A percentile compares a stretch with the other conserved stretches of the same genome.
Evolutionary conservation across 2,888 invertebrate genomes (phyloP).

Genomic region (Eupithecia subumbrata): DNA sequence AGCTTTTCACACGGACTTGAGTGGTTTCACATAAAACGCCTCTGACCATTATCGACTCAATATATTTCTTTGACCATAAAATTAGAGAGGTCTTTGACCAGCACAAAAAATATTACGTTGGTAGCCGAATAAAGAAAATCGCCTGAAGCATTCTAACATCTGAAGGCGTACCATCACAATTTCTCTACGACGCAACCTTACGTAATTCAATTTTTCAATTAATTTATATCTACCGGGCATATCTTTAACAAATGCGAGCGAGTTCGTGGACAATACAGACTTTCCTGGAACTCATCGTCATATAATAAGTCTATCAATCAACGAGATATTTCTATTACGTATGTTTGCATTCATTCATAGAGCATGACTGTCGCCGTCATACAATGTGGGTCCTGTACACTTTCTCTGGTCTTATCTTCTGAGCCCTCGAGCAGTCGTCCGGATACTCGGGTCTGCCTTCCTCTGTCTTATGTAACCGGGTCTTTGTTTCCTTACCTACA

Average conservation of each 20-base stretch:
- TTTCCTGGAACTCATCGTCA: slow-evolving; percentile 73
- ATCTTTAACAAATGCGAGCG: slow-evolving; percentile 66
- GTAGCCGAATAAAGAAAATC: slow-evolving; percentile 72
- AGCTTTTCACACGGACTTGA: slow-evolving; percentile 65
- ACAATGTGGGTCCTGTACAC: slow-evolving; percentile 55
- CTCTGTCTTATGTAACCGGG: slow-evolving; percentile 38
- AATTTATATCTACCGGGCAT: slow-evolving; percentile 60
- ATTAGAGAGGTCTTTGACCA: slow-evolving; percentile 69
- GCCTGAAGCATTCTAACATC: slow-evolving; percentile 71
- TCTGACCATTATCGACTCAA: slow-evolving; percentile 73
- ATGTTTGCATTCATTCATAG: slow-evolving; percentile 67
- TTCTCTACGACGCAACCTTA: slow-evolving; percentile 70
- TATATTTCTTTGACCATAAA: slow-evolving; percentile 74
- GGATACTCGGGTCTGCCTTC: slow-evolving; percentile 49
- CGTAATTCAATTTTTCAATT: slow-evolving; percentile 74
- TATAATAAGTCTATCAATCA: slow-evolving; percentile 78
- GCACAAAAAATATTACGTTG: slow-evolving; percentile 62
- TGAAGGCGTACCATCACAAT: slow-evolving; percentile 71
- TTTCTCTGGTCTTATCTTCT: slow-evolving; percentile 69
- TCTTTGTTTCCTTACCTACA: slow-evolving; percentile 49
- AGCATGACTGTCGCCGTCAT: slow-evolving; percentile 67
- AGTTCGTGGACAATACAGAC: slow-evolving; percentile 63
- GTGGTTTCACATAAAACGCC: slow-evolving; percentile 73
- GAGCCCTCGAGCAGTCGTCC: slow-evolving; percentile 45
- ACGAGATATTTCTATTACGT: slow-evolving; percentile 68